A percentile compares a stretch with the other conserved stretches of the same genome.
These are phyloP conservation scores for Ostrea denselamellosa DNA, from an alignment of 1,140 invertebrate genomes.

Conservation along the genomic window DNA sequence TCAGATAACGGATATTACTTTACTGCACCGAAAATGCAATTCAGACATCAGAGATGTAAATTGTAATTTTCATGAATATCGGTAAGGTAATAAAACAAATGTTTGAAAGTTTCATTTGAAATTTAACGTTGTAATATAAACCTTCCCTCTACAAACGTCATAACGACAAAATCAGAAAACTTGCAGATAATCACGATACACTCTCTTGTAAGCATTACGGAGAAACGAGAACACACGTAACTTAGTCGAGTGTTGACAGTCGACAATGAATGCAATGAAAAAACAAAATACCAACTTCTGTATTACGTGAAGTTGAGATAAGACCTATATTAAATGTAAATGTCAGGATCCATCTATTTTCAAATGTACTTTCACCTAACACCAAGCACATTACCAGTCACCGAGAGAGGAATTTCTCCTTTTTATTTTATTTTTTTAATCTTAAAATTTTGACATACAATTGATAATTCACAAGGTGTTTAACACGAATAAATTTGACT, in stretches of 20 bases:
- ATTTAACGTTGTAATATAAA: background rate
- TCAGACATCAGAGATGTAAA: no score
- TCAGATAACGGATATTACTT: no score
- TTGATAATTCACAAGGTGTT: slow-evolving; percentile 21
- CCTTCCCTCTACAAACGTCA: background rate
- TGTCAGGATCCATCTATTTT: background rate
- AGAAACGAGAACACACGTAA: background rate
- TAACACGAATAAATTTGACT: slow-evolving; percentile 33
- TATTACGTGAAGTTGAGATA: background rate
- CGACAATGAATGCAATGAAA: slow-evolving; percentile 20
- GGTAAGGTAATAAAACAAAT: background rate
- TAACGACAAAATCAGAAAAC: background rate
- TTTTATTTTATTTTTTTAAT: background rate
- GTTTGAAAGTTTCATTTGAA: background rate
- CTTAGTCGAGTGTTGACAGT: background rate
- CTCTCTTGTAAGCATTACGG: background rate
- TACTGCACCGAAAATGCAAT: no score
- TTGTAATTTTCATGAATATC: no score
- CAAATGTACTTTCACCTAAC: background rate
- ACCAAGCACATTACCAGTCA: background rate
- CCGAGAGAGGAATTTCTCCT: slow-evolving; percentile 5
- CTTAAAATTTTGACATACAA: slow-evolving; percentile 9
- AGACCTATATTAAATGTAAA: background rate
- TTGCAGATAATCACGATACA: background rate
- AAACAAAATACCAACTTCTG: background rate